Evolutionary conservation across 2,888 invertebrate genomes (phyloP), one percentile per base, ranked within the genome.

Genomic region (Oscheius sp.): DNA sequence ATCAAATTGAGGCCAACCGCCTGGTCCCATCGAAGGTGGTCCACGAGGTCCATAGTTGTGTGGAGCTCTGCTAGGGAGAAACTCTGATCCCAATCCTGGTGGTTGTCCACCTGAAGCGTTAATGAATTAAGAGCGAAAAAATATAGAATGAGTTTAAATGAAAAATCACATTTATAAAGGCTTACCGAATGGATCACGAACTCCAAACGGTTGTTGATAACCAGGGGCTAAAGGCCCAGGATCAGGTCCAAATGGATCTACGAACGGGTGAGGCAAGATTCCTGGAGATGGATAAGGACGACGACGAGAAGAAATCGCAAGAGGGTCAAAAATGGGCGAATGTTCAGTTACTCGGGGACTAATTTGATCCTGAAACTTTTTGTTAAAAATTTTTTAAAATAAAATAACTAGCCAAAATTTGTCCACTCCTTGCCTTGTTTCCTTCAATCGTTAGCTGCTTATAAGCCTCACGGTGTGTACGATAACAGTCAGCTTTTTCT

Each of bases 11-110:
- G 61, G 46, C 45, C 46, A 46, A 23, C 45, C 61, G 3, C 29
- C 25, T 2, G 61, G 61, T 42, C 61, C 61, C 42, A 42, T 46
- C 25, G 29, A n/a, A 12, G 45, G 61, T n/a, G 61, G 61, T 42
- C 45, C 61, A 39, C 61, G 37, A 5, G 61, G 45, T 17, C 17
- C n/a, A 6, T 42, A 45, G 17, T 31, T 15, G 12, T 31, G 45
- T 3, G 15, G 27, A 27, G 61, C 27, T 15, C 37, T 33, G 20
- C 3, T 12, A 25, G 57, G 37, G 23, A 57, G 20, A 8, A 57
- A n/a, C 34, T 57, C 57, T 34, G 57, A 27, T 12, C 57, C 57
- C 4, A 25, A 20, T 17, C 57, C 57, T 3, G 57, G 57, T n/a
- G n/a, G n/a, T n/a, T 39, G 37, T n/a, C 57, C 57, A 25, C 34